Evolutionary conservation across 2,888 invertebrate genomes (phyloP), one percentile per base, ranked within the genome.

Genomic region (Sarcophaga subvicina): DNA sequence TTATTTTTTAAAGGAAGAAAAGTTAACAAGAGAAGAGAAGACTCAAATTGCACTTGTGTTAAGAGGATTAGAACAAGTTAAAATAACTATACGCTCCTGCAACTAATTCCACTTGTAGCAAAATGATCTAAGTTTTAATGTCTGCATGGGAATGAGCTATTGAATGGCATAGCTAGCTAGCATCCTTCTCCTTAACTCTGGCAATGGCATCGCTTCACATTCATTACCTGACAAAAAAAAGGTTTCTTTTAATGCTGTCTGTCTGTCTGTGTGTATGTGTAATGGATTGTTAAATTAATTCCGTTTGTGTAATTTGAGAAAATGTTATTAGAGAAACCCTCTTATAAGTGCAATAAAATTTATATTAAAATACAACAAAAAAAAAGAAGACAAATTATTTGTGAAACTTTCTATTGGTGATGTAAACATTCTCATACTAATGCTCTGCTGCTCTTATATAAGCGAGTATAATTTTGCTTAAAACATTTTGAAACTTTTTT

Each of bases 1-100:
- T 4, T 49, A 14, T 49, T 49, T 12, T 49, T 49, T 14, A 49
- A 49, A 49, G 14, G 49, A 49, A 49, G 10, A 54, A 49, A 14
- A 14, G 14, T 1, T 11, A 49, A 49, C 0, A 54, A 14, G 12
- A 54, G 17, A 14, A 54, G 5, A 17, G 4, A 54, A 54, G 17
- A 54, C 54, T 54, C 17, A 54, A 54, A 54, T 54, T 54, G 54
- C 70, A 70, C 70, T 70, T 70, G 22, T 54, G 70, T 54, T 70
- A 70, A 49, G 70, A 47, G 70, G 70, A 70, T 70, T 22, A 70
- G 49, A 67, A 67, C n/a, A 45, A 67, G 27, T 67, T 67, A 17
- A 37, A 67, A 45, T n/a, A 45, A 17, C 27, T 45, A 37, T 67
- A 67, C 67, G 12, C 67, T 17, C n/a, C 54, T 54, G 54, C 54